Evolutionary conservation across 2,888 invertebrate species (phyloP), one percentile per base, ranked within the genome.

Genomic region (Pecten maximus): DNA sequence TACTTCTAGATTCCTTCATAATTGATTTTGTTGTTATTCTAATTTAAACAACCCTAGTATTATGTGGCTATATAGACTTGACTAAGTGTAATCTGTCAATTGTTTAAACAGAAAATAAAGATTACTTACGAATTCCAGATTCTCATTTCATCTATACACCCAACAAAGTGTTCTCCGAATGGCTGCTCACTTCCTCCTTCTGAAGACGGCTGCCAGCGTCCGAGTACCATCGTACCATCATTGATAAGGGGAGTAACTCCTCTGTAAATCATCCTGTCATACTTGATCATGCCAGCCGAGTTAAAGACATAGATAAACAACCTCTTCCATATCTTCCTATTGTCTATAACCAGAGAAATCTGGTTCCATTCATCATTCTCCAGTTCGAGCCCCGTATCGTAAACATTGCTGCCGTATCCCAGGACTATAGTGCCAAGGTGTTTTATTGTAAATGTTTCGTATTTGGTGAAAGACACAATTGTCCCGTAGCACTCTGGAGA

Each of bases 81-180:
- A n/a, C n/a, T n/a, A n/a, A n/a, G n/a, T n/a, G n/a, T n/a, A n/a
- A n/a, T n/a, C n/a, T n/a, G n/a, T n/a, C n/a, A n/a, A n/a, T n/a
- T n/a, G n/a, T n/a, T n/a, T n/a, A n/a, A n/a, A 91, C 40, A n/a
- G 44, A 40, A 54, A 89, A 40, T 19, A 23, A 90, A 16, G 10
- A 40, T 2, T 35, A 90, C 92, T 48, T 54, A 94, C 94, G 89
- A 92, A 86, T 89, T 91, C 94, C 94, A 94, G 10, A 94, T 90
- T 39, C 94, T 87, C 16, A 94, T 89, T 88, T 94, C 93, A 91
- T 94, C 94, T 87, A 94, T 92, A 89, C 91, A 92, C 15, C 94
- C 94, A 3, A n/a, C 54, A 89, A 94, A 94, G 74, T 92, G 89
- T n/a, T 91, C 88, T 54, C 40, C 60, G 3, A 88, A 12, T 60